Evolutionary conservation across 2,797 vertebrate species (phyloP), one percentile per base, ranked within the genome.

Genomic region (Melanotaenia maccullochi): DNA sequence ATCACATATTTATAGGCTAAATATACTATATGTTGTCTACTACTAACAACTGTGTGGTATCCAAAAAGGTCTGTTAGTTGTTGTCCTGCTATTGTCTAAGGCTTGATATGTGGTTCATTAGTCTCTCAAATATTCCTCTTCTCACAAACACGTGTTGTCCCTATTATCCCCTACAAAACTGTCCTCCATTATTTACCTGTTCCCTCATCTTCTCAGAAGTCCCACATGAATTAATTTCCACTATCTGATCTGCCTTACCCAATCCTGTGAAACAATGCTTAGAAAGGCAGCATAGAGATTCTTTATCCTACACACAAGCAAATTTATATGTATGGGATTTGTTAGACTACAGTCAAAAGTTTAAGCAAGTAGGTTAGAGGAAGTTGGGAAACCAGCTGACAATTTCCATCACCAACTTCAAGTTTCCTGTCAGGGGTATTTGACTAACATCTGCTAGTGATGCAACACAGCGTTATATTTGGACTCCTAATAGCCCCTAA

Each of bases 151-250:
- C 89, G 81, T 85, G 78, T 14, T 65, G 74, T 73, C 79, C 62
- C 71, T 54, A 49, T 85, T 87, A 88, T 89, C 87, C 87, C 87
- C 87, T 70, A 79, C 78, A 86, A 59, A 84, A 36, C 68, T 72
- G 60, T 47, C 68, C 76, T 81, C 58, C 75, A 82, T 87, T 81
- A 75, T 73, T 71, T 68, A 73, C 44, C 64, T 60, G 65, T 68
- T 56, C 76, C 73, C 56, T 18, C 71, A 62, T 54, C 60, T 42
- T 58, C 77, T 68, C 71, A 67, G 67, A 66, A 51, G 58, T 85
- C 84, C 75, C 71, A 4, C 33, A 75, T 65, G 68, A 71, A 44
- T 75, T 65, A 0, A 59, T 68, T 78, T 78, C 66, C 59, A 68
- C 68, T 9, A 49, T 65, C 66, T 68, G 35, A 65, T 22, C 38